phyloP scores from a whole-genome alignment of 2,888 invertebrate species.

The Noctua fimbriata region DNA sequence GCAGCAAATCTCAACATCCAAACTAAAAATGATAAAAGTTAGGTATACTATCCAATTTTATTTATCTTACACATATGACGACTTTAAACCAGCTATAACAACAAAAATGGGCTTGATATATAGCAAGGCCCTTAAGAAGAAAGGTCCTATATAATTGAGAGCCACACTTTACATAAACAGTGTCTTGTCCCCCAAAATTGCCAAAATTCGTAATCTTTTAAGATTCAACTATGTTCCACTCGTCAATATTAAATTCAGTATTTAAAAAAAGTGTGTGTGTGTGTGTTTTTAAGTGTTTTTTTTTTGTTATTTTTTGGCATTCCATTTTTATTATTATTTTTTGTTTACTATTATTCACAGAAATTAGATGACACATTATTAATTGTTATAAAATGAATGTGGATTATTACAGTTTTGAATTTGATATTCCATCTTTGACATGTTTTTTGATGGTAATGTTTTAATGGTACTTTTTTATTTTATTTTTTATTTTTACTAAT shows the following conservation, averaged over 20 bases:
- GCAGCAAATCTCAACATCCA: neutral
- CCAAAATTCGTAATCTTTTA: conserved; percentile 4
- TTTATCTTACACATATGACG: neutral
- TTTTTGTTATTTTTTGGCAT: too few species aligned
- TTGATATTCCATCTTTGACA: too few species aligned
- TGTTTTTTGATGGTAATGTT: too few species aligned
- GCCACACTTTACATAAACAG: conserved; percentile 1
- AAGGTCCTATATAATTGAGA: neutral
- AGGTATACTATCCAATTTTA: neutral
- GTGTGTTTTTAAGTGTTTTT: too few species aligned
- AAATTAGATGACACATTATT: too few species aligned
- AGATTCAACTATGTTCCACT: neutral
- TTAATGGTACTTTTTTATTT: too few species aligned
- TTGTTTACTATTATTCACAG: too few species aligned
- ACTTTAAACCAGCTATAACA: neutral
- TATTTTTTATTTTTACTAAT: too few species aligned
- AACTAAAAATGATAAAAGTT: neutral
- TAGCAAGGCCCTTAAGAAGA: neutral
- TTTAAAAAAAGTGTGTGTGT: too few species aligned
- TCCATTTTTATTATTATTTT: too few species aligned
- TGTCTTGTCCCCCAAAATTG: conserved; percentile 8
- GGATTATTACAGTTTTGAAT: too few species aligned
- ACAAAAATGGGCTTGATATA: neutral
- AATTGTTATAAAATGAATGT: too few species aligned
- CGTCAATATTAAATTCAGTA: neutral